phyloP scores from a whole-genome alignment of 2,888 invertebrate genomes.

The Eilema depressum region DNA sequence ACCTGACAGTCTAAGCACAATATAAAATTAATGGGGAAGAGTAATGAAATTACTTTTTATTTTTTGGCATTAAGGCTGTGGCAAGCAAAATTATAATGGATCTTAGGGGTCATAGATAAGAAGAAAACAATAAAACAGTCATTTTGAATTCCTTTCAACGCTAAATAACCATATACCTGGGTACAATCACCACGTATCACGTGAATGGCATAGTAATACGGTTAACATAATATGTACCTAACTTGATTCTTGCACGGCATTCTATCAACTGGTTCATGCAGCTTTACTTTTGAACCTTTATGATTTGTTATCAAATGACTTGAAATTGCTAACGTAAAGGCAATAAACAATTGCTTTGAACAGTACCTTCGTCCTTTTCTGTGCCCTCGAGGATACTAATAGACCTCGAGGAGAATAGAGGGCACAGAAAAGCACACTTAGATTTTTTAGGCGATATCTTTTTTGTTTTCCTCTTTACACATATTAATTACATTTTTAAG shows the following conservation, averaged over 20 bases:
- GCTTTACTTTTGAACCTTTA: conserved; percentile 20
- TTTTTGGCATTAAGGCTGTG: neutral
- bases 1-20: neutral
- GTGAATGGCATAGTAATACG: neutral
- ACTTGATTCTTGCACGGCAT: conserved; percentile 5
- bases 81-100: conserved; percentile 3
- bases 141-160: neutral
- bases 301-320: conserved; percentile 41
- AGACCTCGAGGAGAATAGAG: no score
- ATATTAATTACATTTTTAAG: no score
- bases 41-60: neutral
- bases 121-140: neutral
- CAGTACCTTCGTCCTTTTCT: no score
- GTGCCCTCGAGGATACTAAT: no score
- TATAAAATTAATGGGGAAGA: neutral
- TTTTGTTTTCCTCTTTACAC: no score
- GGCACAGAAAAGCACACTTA: no score
- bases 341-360: neutral
- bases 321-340: conserved; percentile 49
- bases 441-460: no score
- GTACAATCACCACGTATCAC: conserved; percentile 13
- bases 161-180: conserved; percentile 6
- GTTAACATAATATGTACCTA: conserved; percentile 12
- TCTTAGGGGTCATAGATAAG: neutral
- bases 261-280: conserved; percentile 7